Percentiles rank a stretch among this genome's conserved stretches.
phyloP scores from a whole-genome alignment of 2,113 vertebrate genomes.

The Ochotona curzoniae region DNA sequence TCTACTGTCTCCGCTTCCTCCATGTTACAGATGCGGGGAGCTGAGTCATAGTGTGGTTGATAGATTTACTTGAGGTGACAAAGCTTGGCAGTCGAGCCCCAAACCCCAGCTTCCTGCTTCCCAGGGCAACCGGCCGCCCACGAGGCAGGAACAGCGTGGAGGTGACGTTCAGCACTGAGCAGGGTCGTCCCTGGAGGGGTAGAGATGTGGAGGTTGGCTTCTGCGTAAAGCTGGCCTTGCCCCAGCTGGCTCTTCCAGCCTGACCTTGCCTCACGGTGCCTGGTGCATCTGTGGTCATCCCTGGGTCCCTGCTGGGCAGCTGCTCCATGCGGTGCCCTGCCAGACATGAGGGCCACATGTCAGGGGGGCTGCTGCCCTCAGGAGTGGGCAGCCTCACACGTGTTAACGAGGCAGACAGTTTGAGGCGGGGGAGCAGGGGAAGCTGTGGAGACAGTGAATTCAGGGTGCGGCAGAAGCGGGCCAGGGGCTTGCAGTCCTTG shows the following conservation, averaged over 20 bases:
- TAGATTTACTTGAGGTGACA: conserved; percentile 29
- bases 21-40: background rate
- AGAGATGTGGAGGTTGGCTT: fast-evolving
- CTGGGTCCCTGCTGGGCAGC: background rate
- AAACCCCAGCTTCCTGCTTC: conserved; percentile 38
- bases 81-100: background rate
- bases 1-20: fast-evolving
- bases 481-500: no score
- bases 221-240: fast-evolving
- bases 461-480: background rate
- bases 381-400: background rate
- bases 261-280: fast-evolving
- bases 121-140: background rate
- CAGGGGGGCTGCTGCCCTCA: no score
- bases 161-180: fast-evolving
- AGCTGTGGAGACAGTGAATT: background rate
- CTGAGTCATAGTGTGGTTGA: conserved; percentile 16
- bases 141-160: fast-evolving
- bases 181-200: fast-evolving
- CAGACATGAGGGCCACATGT: background rate
- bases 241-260: fast-evolving
- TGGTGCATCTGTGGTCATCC: fast-evolving
- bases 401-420: background rate
- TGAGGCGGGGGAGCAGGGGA: background rate
- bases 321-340: background rate